Base-by-base conservation (phyloP, 2,797 vertebrate genomes). In the Channallabes apus region DNA sequence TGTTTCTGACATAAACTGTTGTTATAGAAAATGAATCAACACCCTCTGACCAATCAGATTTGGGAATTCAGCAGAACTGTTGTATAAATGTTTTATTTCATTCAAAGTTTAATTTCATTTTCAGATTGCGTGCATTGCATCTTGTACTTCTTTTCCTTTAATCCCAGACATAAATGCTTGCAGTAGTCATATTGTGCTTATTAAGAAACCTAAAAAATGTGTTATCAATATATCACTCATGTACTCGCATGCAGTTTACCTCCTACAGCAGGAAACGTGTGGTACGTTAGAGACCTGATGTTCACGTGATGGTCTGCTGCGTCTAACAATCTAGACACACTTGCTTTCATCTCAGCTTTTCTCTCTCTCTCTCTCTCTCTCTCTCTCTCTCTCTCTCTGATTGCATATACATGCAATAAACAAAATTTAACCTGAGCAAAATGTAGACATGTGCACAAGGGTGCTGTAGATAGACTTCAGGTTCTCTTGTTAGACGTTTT, bases 241-340 rank as follows among this genome's bases (percentile, higher is more conserved):
- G 0, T 38, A 64, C 64, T 80, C 80, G 41, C 75, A 75, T 82
- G 29, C 24, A 58, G n/a, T 77, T 51, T 15, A 20, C 38, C 38
- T 73, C 58, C 61, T 71, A n/a, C 86, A 86, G 87, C 80, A 92
- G 92, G 93, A 94, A 92, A 91, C 65, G 41, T 88, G 89, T 84
- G 87, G 84, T 87, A 86, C 87, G 85, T 77, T 85, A 85, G 85
- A 86, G 90, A 91, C 86, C 89, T 86, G n/a, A 86, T 84, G 88
- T 88, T 91, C 89, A 93, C 92, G 92, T 95, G 95, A 95, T 95
- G 94, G 94, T 95, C 93, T 5, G 89, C 86, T 95, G 93, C 88
- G 85, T 92, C 83, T 88, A 85, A 88, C 91, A 88, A 91, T 91
- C 89, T 86, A 71, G 89, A 85, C 90, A 80, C 58, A 69, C 73